A percentile compares a stretch with the other conserved stretches of the same genome.
These are phyloP conservation scores for Protosalanx chinensis DNA, from an alignment of 2,797 vertebrate species.

Conservation along the genomic window DNA sequence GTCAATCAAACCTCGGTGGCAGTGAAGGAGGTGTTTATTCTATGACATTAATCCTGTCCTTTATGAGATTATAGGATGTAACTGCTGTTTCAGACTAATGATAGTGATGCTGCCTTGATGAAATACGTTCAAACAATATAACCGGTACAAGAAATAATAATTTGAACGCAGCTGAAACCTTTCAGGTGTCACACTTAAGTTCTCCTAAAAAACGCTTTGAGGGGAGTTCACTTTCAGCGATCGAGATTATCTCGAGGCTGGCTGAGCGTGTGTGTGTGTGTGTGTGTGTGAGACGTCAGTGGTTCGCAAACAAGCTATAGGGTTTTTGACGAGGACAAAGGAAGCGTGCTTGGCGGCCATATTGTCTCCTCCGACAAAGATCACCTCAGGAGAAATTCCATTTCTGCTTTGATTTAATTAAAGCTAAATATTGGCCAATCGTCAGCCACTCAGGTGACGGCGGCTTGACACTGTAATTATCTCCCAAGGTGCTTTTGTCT, in stretches of 20 bases:
- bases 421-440: constrained; percentile 82
- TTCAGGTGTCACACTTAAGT: too few species aligned
- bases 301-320: constrained; percentile 55
- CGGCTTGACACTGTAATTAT: constrained; percentile 83
- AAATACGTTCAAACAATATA: too few species aligned
- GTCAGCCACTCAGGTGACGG: constrained; percentile 70
- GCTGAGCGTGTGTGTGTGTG: background rate
- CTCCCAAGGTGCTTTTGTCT: constrained; percentile 82
- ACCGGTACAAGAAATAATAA: too few species aligned
- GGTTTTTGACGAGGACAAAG: constrained; percentile 60
- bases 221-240: too few species aligned
- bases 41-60: too few species aligned
- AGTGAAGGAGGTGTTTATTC: too few species aligned
- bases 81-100: too few species aligned
- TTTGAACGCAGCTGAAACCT: too few species aligned
- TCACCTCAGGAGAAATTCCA: constrained; percentile 80
- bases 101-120: too few species aligned
- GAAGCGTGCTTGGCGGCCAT: constrained; percentile 65
- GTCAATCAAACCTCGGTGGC: constrained; percentile 1
- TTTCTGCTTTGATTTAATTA: constrained; percentile 84
- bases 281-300: constrained; percentile 21
- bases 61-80: too few species aligned
- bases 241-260: too few species aligned
- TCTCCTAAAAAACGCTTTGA: too few species aligned
- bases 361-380: constrained; percentile 70